Percentiles rank a stretch among this genome's conserved stretches.
Conservation (phyloP, 2,888 invertebrate genomes). For the Amphipoea lucens region DNA sequence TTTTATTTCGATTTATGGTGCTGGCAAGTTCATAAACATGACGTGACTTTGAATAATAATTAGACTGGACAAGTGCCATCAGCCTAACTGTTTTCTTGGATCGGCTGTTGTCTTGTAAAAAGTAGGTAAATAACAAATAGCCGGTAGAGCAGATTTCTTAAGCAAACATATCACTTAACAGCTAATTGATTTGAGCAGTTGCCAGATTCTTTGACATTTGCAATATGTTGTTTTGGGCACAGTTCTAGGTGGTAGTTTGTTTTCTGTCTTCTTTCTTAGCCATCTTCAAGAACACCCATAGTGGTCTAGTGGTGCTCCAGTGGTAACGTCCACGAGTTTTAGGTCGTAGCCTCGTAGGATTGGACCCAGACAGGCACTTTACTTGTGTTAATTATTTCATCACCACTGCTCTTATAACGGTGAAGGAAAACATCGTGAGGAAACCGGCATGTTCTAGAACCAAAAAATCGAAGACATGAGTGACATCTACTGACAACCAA, state of each 20-base stretch:
- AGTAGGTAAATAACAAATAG: constrained; percentile 5
- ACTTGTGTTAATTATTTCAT: too few relatives aligned
- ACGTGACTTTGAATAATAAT: not conserved
- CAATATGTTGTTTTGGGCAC: constrained; percentile 5
- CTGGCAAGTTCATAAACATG: not conserved
- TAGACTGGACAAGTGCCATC: not conserved
- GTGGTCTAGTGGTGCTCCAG: not conserved
- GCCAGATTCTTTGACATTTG: constrained; percentile 38
- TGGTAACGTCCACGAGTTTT: too few relatives aligned
- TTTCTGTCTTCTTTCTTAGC: not conserved
- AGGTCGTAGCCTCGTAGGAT: too few relatives aligned
- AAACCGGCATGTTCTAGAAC: too few relatives aligned
- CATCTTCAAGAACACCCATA: not conserved
- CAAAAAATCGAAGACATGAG: too few relatives aligned
- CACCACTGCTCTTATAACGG: too few relatives aligned
- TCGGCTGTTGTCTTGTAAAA: not conserved
- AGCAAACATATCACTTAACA: not conserved
- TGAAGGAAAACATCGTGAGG: too few relatives aligned
- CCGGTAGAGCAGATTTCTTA: not conserved
- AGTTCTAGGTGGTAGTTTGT: not conserved
- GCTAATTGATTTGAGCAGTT: constrained; percentile 38
- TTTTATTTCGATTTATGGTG: not conserved
- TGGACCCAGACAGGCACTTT: too few relatives aligned
- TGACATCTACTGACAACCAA: too few relatives aligned
- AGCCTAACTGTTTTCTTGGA: too few relatives aligned